Evolutionary conservation across 2,888 invertebrate genomes (phyloP).

Genomic region (Cremastinae sp.): DNA sequence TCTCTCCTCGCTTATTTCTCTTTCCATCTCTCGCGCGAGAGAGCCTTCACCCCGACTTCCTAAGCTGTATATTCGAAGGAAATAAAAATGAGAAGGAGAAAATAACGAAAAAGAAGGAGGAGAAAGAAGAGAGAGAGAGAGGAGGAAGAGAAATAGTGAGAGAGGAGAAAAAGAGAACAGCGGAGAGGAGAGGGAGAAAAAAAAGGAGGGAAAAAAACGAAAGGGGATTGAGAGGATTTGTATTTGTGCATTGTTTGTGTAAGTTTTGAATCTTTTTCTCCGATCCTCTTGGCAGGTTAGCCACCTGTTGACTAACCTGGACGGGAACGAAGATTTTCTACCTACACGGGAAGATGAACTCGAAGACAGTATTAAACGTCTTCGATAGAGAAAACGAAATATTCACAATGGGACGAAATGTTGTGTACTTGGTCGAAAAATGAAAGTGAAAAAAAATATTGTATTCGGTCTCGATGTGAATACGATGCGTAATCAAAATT

Average conservation of each 20-base stretch:
- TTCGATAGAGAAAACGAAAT: too few species aligned
- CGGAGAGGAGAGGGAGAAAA: conserved; percentile 4
- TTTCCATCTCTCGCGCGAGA: conserved; percentile 75
- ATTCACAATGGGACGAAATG: too few species aligned
- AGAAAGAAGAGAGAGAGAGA: conserved; percentile 13
- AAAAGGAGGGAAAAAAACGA: conserved; percentile 60
- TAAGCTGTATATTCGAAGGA: conserved; percentile 60
- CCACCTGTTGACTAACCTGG: conserved; percentile 80
- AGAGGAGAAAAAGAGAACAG: conserved; percentile 54
- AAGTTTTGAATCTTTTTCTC: conserved; percentile 68
- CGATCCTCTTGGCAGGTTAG: conserved; percentile 76
- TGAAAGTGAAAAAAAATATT: too few species aligned
- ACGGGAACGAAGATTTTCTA: conserved; percentile 66
- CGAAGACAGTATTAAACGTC: too few species aligned
- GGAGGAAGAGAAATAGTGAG: conserved; percentile 21
- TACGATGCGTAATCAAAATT: too few species aligned
- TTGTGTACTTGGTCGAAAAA: too few species aligned
- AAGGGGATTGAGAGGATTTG: conserved; percentile 68
- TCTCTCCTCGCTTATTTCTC: conserved; percentile 53
- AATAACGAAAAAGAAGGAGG: conserved; percentile 51
- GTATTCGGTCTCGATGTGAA: too few species aligned
- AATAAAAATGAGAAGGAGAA: conserved; percentile 40
- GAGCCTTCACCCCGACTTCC: conserved; percentile 68
- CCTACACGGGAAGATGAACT: conserved; percentile 72
- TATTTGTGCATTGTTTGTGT: conserved; percentile 80